phyloP scores from a whole-genome alignment of 2,888 invertebrate species.

The Philereme transversata region DNA sequence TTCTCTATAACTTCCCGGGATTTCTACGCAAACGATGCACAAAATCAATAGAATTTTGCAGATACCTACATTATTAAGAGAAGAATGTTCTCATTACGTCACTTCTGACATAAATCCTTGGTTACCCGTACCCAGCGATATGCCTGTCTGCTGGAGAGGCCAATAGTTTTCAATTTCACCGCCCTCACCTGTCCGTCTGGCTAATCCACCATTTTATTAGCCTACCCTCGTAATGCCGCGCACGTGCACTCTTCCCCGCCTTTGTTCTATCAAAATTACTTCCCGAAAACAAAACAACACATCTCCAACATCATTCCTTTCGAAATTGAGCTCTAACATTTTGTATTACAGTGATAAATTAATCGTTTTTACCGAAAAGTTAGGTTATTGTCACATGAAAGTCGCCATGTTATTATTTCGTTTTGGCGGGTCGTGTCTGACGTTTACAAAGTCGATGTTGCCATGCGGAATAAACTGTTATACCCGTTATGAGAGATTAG shows the following conservation, averaged over 20 bases:
- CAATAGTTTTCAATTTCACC: slow-evolving; percentile 78
- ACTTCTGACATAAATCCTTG: slow-evolving; percentile 60
- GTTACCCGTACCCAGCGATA: slow-evolving; percentile 58
- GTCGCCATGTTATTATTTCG: slow-evolving; percentile 77
- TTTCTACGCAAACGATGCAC: background rate
- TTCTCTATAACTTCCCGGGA: background rate
- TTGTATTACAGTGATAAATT: slow-evolving; percentile 38
- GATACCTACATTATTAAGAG: slow-evolving; percentile 16
- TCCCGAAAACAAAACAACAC: slow-evolving; percentile 37
- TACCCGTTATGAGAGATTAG: slow-evolving; percentile 81
- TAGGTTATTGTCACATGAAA: slow-evolving; percentile 38
- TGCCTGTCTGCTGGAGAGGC: slow-evolving; percentile 67
- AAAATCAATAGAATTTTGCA: slow-evolving; percentile 12
- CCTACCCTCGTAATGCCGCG: slow-evolving; percentile 68
- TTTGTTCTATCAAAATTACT: slow-evolving; percentile 76
- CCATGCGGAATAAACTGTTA: slow-evolving; percentile 83
- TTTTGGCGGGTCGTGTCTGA: slow-evolving; percentile 80
- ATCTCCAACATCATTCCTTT: slow-evolving; percentile 27
- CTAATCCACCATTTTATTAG: slow-evolving; percentile 81
- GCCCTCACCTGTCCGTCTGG: slow-evolving; percentile 75
- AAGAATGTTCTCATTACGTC: slow-evolving; percentile 52
- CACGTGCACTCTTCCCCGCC: slow-evolving; percentile 71
- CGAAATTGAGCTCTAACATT: slow-evolving; percentile 40
- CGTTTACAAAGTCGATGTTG: slow-evolving; percentile 78
- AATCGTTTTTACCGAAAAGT: slow-evolving; percentile 23